Conservation (phyloP, 2,888 invertebrate species). For the Amblyjoppa proteus region DNA sequence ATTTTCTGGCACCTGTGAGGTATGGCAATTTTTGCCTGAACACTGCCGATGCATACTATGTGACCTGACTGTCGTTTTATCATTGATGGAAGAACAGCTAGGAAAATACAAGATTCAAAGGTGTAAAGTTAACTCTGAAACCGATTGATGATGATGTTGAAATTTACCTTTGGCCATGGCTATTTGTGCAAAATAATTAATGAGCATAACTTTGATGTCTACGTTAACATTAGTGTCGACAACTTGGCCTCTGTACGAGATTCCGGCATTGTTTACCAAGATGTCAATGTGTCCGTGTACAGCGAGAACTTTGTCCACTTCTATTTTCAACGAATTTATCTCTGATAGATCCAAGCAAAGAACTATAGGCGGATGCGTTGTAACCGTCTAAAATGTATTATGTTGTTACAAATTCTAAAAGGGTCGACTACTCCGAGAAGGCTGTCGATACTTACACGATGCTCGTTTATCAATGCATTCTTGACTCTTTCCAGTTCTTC, state of each 20-base stretch:
- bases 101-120: conserved; percentile 78
- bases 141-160: background rate
- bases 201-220: conserved; percentile 94
- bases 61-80: conserved; percentile 91
- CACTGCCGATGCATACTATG: conserved; percentile 95
- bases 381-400: conserved; percentile 85
- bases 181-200: conserved; percentile 98
- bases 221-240: conserved; percentile 92
- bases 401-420: background rate
- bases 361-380: conserved; percentile 90
- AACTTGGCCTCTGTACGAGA: conserved; percentile 92
- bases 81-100: conserved; percentile 95
- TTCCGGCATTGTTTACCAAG: conserved; percentile 96
- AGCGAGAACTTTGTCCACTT: conserved; percentile 89
- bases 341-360: conserved; percentile 92
- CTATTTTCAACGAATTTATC: conserved; percentile 87
- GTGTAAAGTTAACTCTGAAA: conserved; percentile 13
- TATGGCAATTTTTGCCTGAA: conserved; percentile 96
- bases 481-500: conserved; percentile 94
- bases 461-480: conserved; percentile 88
- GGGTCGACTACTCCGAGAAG: background rate
- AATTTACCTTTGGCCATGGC: conserved; percentile 94
- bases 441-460: conserved; percentile 86
- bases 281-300: conserved; percentile 93
- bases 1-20: conserved; percentile 88